Evolutionary conservation across 2,113 vertebrate species (phyloP).

Genomic region (Misgurnus anguillicaudatus): DNA sequence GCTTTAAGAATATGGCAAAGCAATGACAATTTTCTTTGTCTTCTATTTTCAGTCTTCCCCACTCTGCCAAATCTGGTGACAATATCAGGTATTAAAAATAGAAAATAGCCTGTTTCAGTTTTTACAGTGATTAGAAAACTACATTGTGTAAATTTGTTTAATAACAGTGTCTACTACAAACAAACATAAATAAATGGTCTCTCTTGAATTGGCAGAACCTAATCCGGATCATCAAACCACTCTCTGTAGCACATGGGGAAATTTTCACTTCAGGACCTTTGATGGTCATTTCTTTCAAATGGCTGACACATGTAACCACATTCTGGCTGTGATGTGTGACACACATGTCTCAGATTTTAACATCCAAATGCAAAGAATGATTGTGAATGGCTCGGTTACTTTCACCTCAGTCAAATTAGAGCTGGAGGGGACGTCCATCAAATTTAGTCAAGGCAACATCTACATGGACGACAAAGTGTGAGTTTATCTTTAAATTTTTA

Average conservation of each 20-base stretch:
- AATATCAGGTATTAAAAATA: conserved; percentile 2
- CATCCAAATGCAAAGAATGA: too few relatives aligned
- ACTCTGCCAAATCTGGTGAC: neutral
- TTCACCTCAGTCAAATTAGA: too few relatives aligned
- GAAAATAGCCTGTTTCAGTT: too few relatives aligned
- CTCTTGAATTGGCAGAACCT: conserved; percentile 32
- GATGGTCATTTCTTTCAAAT: conserved; percentile 80
- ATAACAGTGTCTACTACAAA: neutral
- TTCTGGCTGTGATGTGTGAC: conserved; percentile 74
- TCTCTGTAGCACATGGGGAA: conserved; percentile 87
- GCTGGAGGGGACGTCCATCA: conserved; percentile 70
- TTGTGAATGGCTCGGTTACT: too few relatives aligned
- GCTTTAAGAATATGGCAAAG: too few relatives aligned
- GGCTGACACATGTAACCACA: conserved; percentile 77
- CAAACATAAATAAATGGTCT: neutral
- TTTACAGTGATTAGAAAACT: too few relatives aligned
- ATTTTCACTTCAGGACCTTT: conserved; percentile 81
- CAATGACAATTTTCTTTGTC: too few relatives aligned
- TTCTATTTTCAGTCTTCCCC: neutral
- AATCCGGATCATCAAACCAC: conserved; percentile 65
- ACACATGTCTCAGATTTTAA: conserved; percentile 69
- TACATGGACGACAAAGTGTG: conserved; percentile 70
- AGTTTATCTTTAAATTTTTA: conserved; percentile 42
- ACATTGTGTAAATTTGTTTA: neutral
- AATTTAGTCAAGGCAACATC: conserved; percentile 66